These are phyloP conservation scores for Aythya fuligula DNA, from an alignment of 2,797 vertebrate species.

Conservation along the genomic window DNA sequence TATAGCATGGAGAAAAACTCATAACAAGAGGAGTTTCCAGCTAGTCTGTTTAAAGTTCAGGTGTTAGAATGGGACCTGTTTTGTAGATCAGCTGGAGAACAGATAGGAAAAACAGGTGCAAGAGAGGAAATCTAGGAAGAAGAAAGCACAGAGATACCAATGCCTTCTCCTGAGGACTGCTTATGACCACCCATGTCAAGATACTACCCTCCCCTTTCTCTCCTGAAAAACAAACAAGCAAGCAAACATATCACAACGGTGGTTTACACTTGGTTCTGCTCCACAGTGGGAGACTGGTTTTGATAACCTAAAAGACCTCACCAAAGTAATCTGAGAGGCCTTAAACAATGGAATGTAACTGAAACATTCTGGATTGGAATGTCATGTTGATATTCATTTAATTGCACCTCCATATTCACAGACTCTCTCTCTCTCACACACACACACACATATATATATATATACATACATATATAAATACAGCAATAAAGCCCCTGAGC, in stretches of 20 bases:
- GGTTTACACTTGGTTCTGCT: fast-evolving
- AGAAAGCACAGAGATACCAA: neutral
- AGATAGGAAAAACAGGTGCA: neutral
- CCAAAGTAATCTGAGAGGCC: neutral
- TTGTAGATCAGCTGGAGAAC: neutral
- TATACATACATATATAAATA: no score
- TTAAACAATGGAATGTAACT: neutral
- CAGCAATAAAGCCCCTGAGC: neutral
- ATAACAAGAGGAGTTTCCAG: neutral
- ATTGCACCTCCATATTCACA: neutral
- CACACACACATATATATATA: no score
- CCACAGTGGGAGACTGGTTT: neutral
- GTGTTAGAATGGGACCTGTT: neutral
- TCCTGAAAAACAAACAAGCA: neutral
- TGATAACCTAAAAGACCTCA: neutral
- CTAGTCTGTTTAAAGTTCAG: neutral
- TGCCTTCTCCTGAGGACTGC: neutral
- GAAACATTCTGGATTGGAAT: neutral
- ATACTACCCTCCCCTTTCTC: neutral
- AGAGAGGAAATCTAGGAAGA: neutral
- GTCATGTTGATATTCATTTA: neutral
- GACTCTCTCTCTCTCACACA: no score
- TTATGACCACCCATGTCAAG: neutral
- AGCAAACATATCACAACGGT: neutral
- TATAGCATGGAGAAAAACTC: neutral